A percentile compares a stretch with the other conserved stretches of the same genome.
Conservation (phyloP, 2,888 invertebrate species). For the Ornithoptera alexandrae region DNA sequence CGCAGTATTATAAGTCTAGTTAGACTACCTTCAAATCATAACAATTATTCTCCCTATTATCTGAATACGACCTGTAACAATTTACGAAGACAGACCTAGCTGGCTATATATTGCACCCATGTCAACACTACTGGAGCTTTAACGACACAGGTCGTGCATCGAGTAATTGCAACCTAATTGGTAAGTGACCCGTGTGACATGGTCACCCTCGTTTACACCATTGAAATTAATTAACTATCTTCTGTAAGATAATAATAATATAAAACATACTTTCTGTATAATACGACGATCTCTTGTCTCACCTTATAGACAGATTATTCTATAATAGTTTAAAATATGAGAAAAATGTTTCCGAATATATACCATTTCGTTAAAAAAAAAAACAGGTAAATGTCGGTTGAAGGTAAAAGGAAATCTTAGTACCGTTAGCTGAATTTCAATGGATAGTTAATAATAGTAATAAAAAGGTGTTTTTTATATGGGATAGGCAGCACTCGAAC, state of each 20-base stretch:
- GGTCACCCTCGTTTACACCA: constrained; percentile 21
- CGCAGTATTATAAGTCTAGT: neutral
- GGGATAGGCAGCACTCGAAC: too few species aligned
- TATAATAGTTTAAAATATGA: too few species aligned
- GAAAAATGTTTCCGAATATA: too few species aligned
- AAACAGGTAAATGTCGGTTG: too few species aligned
- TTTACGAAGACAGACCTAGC: neutral
- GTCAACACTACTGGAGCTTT: neutral
- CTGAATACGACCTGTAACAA: neutral
- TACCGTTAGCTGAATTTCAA: too few species aligned
- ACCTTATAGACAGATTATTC: too few species aligned
- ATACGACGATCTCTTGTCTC: neutral
- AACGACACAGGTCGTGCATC: constrained; percentile 12
- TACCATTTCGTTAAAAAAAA: too few species aligned
- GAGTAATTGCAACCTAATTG: constrained; percentile 22
- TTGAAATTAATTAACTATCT: constrained; percentile 6
- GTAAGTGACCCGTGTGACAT: constrained; percentile 14
- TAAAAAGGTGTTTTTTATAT: too few species aligned
- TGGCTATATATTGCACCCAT: neutral
- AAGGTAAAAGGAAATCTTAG: too few species aligned
- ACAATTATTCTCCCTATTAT: neutral
- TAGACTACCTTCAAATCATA: too few species aligned
- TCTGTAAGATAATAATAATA: neutral
- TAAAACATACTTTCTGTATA: neutral
- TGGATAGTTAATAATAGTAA: too few species aligned